Conservation (phyloP, 1,140 invertebrate genomes). For the Zeugodacus cucurbitae region DNA sequence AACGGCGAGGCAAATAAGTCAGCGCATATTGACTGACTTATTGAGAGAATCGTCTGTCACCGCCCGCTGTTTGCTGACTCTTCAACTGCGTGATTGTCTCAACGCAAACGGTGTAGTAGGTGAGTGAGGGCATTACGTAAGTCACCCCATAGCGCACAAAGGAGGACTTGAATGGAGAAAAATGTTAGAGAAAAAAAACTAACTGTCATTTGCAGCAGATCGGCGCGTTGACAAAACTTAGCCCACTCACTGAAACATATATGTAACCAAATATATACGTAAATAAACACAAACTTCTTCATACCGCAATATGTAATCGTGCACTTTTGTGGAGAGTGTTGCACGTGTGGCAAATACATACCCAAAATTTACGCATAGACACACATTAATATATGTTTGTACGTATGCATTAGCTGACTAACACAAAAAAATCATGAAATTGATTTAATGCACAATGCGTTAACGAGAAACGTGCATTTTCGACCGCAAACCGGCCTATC, state of each 20-base stretch:
- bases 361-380: neutral
- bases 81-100: slow-evolving; percentile 6
- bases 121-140: neutral
- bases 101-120: neutral
- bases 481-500: slow-evolving; percentile 20
- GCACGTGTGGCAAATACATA: slow-evolving; percentile 2
- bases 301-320: neutral
- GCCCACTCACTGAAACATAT: neutral
- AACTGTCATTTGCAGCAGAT: neutral
- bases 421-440: slow-evolving; percentile 16
- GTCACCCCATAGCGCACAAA: neutral
- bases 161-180: too few species aligned
- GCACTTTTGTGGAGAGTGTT: neutral
- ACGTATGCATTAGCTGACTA: neutral
- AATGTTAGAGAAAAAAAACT: too few species aligned
- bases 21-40: slow-evolving; percentile 36
- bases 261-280: too few species aligned
- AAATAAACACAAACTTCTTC: neutral
- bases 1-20: neutral
- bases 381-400: neutral
- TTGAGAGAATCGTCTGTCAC: slow-evolving; percentile 32
- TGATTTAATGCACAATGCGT: neutral
- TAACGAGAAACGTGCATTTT: slow-evolving; percentile 37
- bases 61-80: slow-evolving; percentile 34
- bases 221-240: slow-evolving; percentile 6